Evolutionary conservation across 2,113 vertebrate genomes (phyloP).

Genomic region (Amphiprion ocellaris): DNA sequence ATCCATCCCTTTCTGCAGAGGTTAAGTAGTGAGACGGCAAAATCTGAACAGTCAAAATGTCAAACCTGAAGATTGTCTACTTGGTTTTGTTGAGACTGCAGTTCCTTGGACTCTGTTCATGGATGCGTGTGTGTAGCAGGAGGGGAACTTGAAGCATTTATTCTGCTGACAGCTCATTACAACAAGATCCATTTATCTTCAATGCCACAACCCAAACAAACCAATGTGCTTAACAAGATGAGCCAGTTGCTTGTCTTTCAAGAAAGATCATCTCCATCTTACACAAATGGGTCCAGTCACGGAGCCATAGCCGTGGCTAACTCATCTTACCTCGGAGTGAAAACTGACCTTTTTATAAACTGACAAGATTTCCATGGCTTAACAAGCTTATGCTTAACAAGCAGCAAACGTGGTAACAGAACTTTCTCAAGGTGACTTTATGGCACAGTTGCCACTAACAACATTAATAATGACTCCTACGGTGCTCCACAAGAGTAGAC

Average conservation of each 20-base stretch:
- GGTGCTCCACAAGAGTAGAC: neutral
- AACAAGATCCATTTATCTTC: conserved; percentile 32
- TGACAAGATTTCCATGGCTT: conserved; percentile 1
- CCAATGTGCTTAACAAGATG: conserved; percentile 18
- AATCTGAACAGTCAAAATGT: conserved; percentile 21
- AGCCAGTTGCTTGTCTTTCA: conserved; percentile 18
- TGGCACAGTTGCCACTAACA: too few species aligned
- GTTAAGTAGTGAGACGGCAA: conserved; percentile 20
- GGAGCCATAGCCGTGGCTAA: neutral
- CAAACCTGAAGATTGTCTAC: conserved; percentile 19
- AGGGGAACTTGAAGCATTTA: conserved; percentile 26
- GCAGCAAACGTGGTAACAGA: neutral
- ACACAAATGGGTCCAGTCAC: conserved; percentile 12
- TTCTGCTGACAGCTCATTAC: conserved; percentile 51
- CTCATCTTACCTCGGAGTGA: neutral
- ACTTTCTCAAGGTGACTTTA: neutral
- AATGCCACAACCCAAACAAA: conserved; percentile 33
- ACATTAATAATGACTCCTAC: too few species aligned
- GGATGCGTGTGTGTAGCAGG: neutral
- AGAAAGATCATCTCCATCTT: conserved; percentile 22
- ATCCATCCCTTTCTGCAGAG: conserved; percentile 3
- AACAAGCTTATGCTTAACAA: neutral
- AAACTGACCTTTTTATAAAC: conserved; percentile 1
- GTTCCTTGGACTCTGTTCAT: neutral
- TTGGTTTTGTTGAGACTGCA: neutral